Evolutionary conservation across 2,888 invertebrate genomes (phyloP).

Genomic region (Melanotus villosus): DNA sequence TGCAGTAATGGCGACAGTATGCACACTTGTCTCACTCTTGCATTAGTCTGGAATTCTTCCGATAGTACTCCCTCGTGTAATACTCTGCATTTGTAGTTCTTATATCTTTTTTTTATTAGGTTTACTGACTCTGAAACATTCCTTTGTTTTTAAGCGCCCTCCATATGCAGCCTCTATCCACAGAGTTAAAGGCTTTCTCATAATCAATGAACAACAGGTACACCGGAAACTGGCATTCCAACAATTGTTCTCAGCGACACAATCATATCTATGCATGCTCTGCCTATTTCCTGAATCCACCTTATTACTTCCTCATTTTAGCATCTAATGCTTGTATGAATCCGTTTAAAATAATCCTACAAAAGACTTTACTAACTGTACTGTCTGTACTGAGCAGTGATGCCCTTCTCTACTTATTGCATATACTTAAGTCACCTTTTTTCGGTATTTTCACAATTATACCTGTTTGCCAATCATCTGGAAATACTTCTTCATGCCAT

Average conservation of each 20-base stretch:
- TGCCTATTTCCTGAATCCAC: too few species aligned
- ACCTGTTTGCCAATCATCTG: too few species aligned
- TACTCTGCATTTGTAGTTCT: background rate
- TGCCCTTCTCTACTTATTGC: too few species aligned
- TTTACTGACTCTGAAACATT: background rate
- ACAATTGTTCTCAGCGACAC: background rate
- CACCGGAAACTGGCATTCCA: background rate
- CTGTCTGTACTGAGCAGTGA: too few species aligned
- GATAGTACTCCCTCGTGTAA: background rate
- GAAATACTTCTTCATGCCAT: too few species aligned
- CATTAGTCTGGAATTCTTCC: background rate
- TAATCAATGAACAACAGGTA: background rate
- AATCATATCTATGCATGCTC: background rate
- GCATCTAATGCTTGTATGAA: too few species aligned
- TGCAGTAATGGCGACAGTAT: background rate
- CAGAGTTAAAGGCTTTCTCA: background rate
- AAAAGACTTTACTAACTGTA: too few species aligned
- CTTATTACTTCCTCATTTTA: too few species aligned
- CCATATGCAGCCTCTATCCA: background rate
- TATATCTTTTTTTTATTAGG: background rate
- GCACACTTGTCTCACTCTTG: constrained; percentile 2
- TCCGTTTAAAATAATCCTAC: too few species aligned
- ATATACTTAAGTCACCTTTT: too few species aligned
- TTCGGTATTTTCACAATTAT: too few species aligned
- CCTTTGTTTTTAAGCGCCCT: background rate